Percentiles rank a stretch among this genome's conserved stretches.
Evolutionary conservation across 2,113 vertebrate species (phyloP).

Genomic region (Phaetusa simplex): DNA sequence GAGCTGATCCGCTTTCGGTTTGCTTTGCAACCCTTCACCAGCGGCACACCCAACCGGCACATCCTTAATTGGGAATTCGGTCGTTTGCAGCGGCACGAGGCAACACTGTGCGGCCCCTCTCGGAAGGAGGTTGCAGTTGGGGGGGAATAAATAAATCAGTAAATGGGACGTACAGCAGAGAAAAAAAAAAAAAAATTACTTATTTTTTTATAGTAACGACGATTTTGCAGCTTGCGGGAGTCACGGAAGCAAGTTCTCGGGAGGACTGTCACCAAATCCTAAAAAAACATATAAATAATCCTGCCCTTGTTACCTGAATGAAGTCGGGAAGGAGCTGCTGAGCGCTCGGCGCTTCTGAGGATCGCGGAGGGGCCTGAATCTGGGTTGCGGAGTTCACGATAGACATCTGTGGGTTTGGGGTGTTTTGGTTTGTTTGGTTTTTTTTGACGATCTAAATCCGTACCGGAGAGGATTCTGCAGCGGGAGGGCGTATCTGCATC

Average conservation of each 20-base stretch:
- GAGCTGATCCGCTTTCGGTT: neutral
- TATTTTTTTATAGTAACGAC: neutral
- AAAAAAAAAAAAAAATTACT: neutral
- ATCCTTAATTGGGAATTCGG: neutral
- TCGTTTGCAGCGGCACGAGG: neutral
- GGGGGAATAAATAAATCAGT: neutral
- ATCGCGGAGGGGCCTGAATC: neutral
- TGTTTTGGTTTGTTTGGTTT: neutral
- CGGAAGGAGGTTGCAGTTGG: neutral
- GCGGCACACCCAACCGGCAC: neutral
- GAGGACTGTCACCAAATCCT: neutral
- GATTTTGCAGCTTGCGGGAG: neutral
- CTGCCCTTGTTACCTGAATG: neutral
- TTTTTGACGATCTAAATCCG: neutral
- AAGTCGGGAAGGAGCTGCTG: neutral
- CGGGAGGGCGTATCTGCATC: fast-evolving
- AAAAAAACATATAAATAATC: neutral
- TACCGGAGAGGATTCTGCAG: neutral
- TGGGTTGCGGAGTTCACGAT: fast-evolving
- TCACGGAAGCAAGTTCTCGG: neutral
- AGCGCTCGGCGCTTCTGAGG: fast-evolving
- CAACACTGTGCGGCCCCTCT: neutral
- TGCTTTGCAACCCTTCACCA: neutral
- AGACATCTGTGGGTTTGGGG: neutral
- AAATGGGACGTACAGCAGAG: neutral